Conservation (phyloP, 2,113 vertebrate genomes). For the Microcebus tavaratra region DNA sequence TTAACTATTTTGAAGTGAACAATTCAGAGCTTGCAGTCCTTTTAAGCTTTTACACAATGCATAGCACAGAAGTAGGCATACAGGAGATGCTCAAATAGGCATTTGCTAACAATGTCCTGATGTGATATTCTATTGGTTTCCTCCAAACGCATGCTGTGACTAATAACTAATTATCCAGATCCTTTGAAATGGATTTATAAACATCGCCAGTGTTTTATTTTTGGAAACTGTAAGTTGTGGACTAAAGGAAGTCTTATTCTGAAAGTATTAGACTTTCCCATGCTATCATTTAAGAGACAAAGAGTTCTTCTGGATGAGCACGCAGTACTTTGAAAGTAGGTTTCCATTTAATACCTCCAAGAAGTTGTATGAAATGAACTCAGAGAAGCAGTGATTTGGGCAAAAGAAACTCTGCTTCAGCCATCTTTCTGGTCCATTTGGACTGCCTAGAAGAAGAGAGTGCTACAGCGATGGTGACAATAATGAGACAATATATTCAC, state of each 20-base stretch:
- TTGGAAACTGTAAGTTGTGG: slow-evolving; percentile 62
- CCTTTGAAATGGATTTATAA: slow-evolving; percentile 65
- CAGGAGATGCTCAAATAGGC: background rate
- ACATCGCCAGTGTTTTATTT: slow-evolving; percentile 60
- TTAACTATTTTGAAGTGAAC: background rate
- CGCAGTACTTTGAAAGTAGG: background rate
- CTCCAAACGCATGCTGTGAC: slow-evolving; percentile 39
- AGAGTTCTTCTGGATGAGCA: slow-evolving; percentile 45
- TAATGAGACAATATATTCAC: background rate
- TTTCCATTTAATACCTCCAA: background rate
- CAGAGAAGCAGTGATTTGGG: background rate
- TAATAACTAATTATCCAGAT: slow-evolving; percentile 61
- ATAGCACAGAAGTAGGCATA: background rate
- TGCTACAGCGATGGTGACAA: background rate
- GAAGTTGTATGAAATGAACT: background rate
- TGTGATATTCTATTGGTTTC: slow-evolving; percentile 22
- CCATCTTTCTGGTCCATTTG: background rate
- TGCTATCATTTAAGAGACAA: slow-evolving; percentile 57
- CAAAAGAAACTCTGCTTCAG: background rate
- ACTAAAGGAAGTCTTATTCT: slow-evolving; percentile 55
- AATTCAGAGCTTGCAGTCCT: background rate
- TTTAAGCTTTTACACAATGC: background rate
- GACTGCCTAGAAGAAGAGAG: background rate
- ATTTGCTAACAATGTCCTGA: slow-evolving; percentile 44
- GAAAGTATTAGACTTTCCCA: slow-evolving; percentile 24